Percentiles rank a stretch among this genome's conserved stretches.
phyloP scores from a whole-genome alignment of 2,113 vertebrate genomes.

The Dendrocopos noguchii region DNA sequence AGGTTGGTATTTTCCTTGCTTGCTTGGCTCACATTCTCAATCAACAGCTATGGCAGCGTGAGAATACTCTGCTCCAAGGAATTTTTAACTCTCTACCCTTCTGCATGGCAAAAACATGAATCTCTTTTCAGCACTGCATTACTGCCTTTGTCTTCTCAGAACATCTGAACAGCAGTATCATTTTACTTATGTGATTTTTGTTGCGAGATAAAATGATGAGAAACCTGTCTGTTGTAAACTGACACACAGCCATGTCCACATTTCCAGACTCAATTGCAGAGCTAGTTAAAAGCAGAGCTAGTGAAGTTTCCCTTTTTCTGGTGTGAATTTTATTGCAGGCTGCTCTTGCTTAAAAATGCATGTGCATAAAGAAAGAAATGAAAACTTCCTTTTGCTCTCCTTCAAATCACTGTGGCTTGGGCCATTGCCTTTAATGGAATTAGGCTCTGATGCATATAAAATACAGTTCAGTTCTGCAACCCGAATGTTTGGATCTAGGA shows the following conservation, averaged over 20 bases:
- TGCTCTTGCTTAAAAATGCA: conserved; percentile 24
- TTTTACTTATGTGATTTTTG: not conserved
- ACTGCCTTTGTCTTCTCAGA: not conserved
- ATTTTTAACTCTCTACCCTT: not conserved
- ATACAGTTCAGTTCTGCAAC: not conserved
- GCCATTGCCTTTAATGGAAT: conserved; percentile 48
- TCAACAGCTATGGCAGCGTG: not conserved
- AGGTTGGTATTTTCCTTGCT: not conserved
- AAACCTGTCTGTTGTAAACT: not conserved
- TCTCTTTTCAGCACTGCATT: not conserved
- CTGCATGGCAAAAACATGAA: not conserved
- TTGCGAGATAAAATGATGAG: not conserved
- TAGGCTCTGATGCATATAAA: conserved; percentile 49
- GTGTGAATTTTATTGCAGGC: not conserved
- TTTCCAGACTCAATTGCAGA: not conserved
- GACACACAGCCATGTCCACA: not conserved
- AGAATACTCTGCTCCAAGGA: not conserved
- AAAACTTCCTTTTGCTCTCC: conserved; percentile 9
- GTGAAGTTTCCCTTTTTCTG: not conserved
- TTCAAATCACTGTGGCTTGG: not conserved
- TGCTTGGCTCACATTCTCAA: not conserved
- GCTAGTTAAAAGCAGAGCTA: not conserved
- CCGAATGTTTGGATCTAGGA: not conserved
- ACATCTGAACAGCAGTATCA: not conserved
- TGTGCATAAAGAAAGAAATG: not conserved